Evolutionary conservation across 2,113 vertebrate species (phyloP), one percentile per base, ranked within the genome.

Genomic region (Protobothrops flavoviridis): DNA sequence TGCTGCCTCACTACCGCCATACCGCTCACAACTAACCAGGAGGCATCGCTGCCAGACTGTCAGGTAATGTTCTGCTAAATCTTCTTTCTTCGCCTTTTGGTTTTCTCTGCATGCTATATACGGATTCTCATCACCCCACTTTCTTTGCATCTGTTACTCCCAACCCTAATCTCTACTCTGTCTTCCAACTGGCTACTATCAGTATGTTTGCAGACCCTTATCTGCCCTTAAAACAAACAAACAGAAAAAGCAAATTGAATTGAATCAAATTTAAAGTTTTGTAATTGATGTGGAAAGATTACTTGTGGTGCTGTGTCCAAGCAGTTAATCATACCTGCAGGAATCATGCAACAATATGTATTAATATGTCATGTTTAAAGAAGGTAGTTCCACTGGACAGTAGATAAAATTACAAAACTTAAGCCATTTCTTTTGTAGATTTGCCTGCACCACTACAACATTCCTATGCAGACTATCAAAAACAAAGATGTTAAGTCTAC

Each of bases 1-100:
- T 99, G 98, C 98, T 99, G 98, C 98, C 98, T 98, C 99, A 98
- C 96, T 99, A 99, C 97, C 99, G 98, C 96, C 99, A 98, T 98
- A 98, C 98, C 98, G 98, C 99, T 98, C 98, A 99, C 98, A 99
- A 98, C 97, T 99, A 98, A 98, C 98, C 98, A 97, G 96, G 97
- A 98, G 98, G 97, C 98, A 97, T 98, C 97, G 98, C 97, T 98
- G 98, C 96, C 97, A 97, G 92, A 97, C 96, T 95, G 98, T 96
- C 98, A 99, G 99, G 99, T 99, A 99, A 99, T 96, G 81, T 95
- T 88, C 69, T 29, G 90, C 96, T 97, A 97, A 97, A 86, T 93
- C 93, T 95, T 94, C 45, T 56, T 81, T 48, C 92, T 92, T 45
- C 93, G 93, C 91, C 93, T 85, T 93, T 93, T 94, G 92, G 93